Base-by-base conservation (phyloP, 2,888 invertebrate species). In the Zonitis immaculata region DNA sequence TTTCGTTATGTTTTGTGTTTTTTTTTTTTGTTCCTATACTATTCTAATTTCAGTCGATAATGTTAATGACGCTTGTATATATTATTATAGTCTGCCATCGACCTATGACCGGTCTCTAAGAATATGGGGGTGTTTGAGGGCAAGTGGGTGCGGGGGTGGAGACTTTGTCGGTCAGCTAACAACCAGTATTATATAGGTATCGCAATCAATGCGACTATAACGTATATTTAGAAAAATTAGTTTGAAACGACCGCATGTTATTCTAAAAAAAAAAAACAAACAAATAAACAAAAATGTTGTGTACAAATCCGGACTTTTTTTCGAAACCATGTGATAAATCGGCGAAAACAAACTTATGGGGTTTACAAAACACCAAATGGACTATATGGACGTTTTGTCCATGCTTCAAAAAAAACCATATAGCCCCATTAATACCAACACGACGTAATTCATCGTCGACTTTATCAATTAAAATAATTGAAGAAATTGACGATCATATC, bases 141-240 rank as follows among this genome's bases (percentile, higher is more conserved):
- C 51, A 54, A 25, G 20, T 39, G 26, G 52, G 49, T 32, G 20
- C 18, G 28, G 49, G 30, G 53, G 55, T 47, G 42, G 54, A 43
- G 51, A 49, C 46, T n/a, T n/a, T n/a, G 57, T 48, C 61, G 67
- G 66, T 66, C 68, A 68, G 64, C 60, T n/a, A 20, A 39, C 39
- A 39, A 9, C 18, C 7, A 8, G 18, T 39, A 20, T n/a, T n/a
- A n/a, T n/a, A n/a, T n/a, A n/a, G n/a, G n/a, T n/a, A n/a, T 39
- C 11, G 62, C 59, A 66, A 68, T 68, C 69, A 66, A 69, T 66
- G 66, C 59, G 55, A 56, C 59, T 49, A 44, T 14, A 30, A 49
- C 28, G 47, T 39, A 44, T 39, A 12, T 6, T 3, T 28, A 16
- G 11, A 18, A 42, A 39, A 51, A 47, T 49, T 56, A 56, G 56